These are phyloP conservation scores for Forbesichthys papilliferus DNA, from an alignment of 2,113 vertebrate species.

Conservation along the genomic window DNA sequence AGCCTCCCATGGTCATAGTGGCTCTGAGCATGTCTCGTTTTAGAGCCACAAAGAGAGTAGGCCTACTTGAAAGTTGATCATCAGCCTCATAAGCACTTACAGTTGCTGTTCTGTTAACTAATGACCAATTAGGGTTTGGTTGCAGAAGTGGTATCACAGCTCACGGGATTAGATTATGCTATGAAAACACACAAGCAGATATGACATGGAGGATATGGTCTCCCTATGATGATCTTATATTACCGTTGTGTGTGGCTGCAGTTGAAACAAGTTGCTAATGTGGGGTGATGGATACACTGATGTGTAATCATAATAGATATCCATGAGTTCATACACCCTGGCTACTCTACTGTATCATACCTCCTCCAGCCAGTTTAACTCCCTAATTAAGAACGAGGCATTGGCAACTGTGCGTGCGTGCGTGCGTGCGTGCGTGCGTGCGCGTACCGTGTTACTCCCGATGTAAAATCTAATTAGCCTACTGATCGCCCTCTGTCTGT, in stretches of 20 bases:
- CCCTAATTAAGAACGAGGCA: slow-evolving; percentile 75
- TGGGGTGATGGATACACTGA: slow-evolving; percentile 65
- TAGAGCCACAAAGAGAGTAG: slow-evolving; percentile 6
- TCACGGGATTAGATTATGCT: slow-evolving; percentile 51
- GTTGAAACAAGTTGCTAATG: slow-evolving; percentile 67
- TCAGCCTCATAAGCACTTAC: slow-evolving; percentile 19
- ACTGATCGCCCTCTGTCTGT: slow-evolving; percentile 74
- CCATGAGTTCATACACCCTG: slow-evolving; percentile 66
- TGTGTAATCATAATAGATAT: slow-evolving; percentile 72
- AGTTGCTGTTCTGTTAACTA: slow-evolving; percentile 52
- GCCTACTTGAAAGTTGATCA: slow-evolving; percentile 42
- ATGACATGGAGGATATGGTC: slow-evolving; percentile 44
- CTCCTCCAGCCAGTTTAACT: slow-evolving; percentile 66
- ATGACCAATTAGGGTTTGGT: slow-evolving; percentile 58
- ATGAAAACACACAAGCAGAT: slow-evolving; percentile 45
- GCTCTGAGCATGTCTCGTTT: neutral
- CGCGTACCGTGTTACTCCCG: slow-evolving; percentile 49
- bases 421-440: slow-evolving; percentile 13
- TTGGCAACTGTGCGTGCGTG: slow-evolving; percentile 42
- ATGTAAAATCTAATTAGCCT: slow-evolving; percentile 76
- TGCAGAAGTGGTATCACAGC: slow-evolving; percentile 40
- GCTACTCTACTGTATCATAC: slow-evolving; percentile 65
- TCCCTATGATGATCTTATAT: slow-evolving; percentile 53
- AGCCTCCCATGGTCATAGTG: neutral
- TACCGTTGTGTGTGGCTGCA: slow-evolving; percentile 56